Conservation (phyloP, 2,888 invertebrate genomes). For the Pristionchus mayeri region DNA sequence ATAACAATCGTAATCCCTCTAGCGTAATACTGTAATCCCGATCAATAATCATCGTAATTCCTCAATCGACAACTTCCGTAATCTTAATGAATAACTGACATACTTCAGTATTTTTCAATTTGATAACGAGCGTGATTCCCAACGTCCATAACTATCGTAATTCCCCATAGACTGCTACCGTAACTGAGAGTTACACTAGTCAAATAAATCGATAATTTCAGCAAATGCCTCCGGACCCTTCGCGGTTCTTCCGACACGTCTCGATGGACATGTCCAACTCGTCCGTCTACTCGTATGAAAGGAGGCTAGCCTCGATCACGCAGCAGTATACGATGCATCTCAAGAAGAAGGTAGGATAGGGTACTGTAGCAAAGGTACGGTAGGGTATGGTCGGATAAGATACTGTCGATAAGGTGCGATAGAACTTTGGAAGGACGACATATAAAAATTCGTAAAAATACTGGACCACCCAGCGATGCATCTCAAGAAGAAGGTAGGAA, state of each 20-base stretch:
- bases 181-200: too few species aligned
- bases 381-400: not conserved
- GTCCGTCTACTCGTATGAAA: conserved; percentile 62
- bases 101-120: too few species aligned
- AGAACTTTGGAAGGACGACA: too few species aligned
- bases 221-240: conserved; percentile 59
- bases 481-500: too few species aligned
- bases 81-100: too few species aligned
- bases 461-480: too few species aligned
- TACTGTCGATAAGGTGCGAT: not conserved
- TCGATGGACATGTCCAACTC: conserved; percentile 63
- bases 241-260: conserved; percentile 67
- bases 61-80: not conserved
- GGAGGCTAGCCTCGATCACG: conserved; percentile 68
- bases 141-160: not conserved
- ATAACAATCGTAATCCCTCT: too few species aligned
- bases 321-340: conserved; percentile 68
- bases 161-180: not conserved
- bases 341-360: conserved; percentile 48
- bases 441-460: too few species aligned
- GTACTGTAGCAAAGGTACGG: too few species aligned
- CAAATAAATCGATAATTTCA: conserved; percentile 52
- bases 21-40: not conserved
- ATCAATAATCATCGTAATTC: not conserved
- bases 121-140: too few species aligned